These are phyloP conservation scores for Sebastes baramenuke DNA, from an alignment of 2,797 vertebrate genomes.

Conservation along the genomic window DNA sequence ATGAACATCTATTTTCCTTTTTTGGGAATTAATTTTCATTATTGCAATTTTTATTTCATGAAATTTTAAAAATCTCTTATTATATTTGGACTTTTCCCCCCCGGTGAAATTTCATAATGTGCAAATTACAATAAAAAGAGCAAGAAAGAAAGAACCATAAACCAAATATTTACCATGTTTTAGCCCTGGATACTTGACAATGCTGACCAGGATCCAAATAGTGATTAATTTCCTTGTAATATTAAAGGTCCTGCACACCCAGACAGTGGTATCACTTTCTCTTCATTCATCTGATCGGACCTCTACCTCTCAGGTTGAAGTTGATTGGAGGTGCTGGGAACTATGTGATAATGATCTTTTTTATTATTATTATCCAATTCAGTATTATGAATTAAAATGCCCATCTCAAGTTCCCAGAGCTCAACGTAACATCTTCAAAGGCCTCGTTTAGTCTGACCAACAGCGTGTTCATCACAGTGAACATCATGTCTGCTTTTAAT, in stretches of 20 bases:
- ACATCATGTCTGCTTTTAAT: neutral
- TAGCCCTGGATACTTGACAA: neutral
- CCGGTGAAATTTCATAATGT: neutral
- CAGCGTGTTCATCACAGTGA: too few relatives aligned
- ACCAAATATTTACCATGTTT: neutral
- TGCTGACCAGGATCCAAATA: too few relatives aligned
- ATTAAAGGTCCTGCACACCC: too few relatives aligned
- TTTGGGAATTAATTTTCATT: neutral
- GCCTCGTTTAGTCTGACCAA: neutral
- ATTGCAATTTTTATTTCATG: neutral
- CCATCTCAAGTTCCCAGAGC: neutral
- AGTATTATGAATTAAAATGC: neutral
- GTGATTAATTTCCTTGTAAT: too few relatives aligned
- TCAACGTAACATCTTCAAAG: neutral
- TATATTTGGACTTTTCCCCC: too few relatives aligned
- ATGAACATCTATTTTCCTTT: neutral
- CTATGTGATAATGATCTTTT: neutral
- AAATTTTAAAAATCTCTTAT: too few relatives aligned
- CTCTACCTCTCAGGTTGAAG: neutral
- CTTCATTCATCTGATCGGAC: too few relatives aligned
- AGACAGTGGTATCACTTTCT: too few relatives aligned
- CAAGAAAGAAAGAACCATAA: neutral
- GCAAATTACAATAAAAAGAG: neutral
- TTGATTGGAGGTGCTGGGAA: neutral
- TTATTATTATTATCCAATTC: neutral